These are phyloP conservation scores for Enteromius thamalakanensis DNA, from an alignment of 2,797 vertebrate genomes.

Conservation along the genomic window DNA sequence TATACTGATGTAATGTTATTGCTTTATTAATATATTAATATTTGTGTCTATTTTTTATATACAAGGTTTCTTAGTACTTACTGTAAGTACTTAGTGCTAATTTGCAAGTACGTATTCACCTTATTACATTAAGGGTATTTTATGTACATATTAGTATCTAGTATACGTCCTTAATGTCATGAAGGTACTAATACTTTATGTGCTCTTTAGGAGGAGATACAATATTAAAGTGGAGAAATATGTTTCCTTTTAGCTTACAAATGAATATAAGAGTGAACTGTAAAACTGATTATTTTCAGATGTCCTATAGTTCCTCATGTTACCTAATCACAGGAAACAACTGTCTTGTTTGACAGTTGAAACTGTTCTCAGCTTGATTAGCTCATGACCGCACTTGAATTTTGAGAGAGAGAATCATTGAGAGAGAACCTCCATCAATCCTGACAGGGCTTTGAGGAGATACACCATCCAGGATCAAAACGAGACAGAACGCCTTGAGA, in stretches of 20 bases:
- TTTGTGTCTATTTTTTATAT: neutral
- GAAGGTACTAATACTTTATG: neutral
- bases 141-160: neutral
- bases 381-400: constrained; percentile 71
- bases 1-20: neutral
- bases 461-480: constrained; percentile 75
- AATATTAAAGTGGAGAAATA: neutral
- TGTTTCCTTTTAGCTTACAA: neutral
- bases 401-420: constrained; percentile 67
- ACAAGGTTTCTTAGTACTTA: too few species aligned
- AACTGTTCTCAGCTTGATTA: neutral
- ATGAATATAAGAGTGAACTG: neutral
- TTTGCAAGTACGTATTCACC: neutral
- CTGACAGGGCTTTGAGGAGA: constrained; percentile 73
- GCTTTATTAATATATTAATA: neutral
- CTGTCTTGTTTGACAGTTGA: neutral
- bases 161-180: too few species aligned
- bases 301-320: neutral
- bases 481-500: constrained; percentile 69
- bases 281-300: neutral
- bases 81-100: neutral
- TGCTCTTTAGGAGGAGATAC: neutral
- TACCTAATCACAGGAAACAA: constrained; percentile 22
- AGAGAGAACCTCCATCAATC: constrained; percentile 69
- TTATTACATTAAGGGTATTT: neutral